Percentiles rank a stretch among this genome's conserved stretches.
Evolutionary conservation across 1,140 invertebrate genomes (phyloP).

Genomic region (Bombyx mandarina): DNA sequence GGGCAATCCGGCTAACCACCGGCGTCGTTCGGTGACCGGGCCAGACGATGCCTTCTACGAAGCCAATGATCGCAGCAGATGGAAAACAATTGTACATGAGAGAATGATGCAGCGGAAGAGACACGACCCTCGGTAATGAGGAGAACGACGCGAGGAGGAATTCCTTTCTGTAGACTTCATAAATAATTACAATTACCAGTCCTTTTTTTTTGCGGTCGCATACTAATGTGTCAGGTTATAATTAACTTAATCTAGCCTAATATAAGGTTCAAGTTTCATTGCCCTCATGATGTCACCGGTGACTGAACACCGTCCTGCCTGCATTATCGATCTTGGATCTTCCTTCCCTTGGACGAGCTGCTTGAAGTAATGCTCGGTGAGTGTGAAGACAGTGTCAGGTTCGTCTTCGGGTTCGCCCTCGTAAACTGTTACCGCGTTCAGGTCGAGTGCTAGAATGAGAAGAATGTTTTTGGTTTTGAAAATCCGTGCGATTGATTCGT

Average conservation of each 20-base stretch:
- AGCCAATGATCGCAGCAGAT: too few relatives aligned
- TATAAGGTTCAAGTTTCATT: slow-evolving; percentile 69
- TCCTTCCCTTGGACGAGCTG: slow-evolving; percentile 53
- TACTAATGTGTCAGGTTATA: not conserved
- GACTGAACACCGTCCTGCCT: slow-evolving; percentile 62
- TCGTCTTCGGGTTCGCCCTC: slow-evolving; percentile 61
- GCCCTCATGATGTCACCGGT: slow-evolving; percentile 67
- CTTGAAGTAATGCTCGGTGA: slow-evolving; percentile 58
- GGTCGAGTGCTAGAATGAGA: slow-evolving; percentile 53
- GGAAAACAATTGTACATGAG: too few relatives aligned
- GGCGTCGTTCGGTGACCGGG: too few relatives aligned
- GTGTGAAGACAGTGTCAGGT: slow-evolving; percentile 60
- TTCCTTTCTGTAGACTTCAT: too few relatives aligned
- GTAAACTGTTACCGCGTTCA: slow-evolving; percentile 57
- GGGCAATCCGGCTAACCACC: too few relatives aligned
- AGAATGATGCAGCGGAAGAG: too few relatives aligned
- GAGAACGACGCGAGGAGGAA: too few relatives aligned
- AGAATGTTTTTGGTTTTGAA: not conserved
- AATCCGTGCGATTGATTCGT: not conserved
- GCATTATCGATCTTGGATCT: slow-evolving; percentile 53
- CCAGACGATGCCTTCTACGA: too few relatives aligned
- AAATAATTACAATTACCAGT: too few relatives aligned
- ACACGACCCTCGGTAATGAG: too few relatives aligned
- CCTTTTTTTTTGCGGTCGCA: too few relatives aligned
- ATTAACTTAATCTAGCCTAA: slow-evolving; percentile 44